Evolutionary conservation across 2,113 vertebrate species (phyloP), one percentile per base, ranked within the genome.

Genomic region (Coreoperca whiteheadi): DNA sequence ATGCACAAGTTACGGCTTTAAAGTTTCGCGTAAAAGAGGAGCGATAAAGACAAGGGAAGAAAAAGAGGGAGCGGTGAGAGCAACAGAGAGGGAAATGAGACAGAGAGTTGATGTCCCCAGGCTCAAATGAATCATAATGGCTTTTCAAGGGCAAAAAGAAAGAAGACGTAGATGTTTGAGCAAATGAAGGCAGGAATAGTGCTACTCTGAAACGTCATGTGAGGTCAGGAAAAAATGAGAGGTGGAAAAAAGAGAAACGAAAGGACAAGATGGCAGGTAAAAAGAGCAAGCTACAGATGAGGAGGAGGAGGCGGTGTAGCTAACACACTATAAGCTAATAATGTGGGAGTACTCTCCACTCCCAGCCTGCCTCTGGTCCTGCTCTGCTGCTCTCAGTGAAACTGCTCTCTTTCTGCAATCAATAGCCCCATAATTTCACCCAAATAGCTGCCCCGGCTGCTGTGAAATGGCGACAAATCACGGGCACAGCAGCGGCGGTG

Each of bases 391-490:
- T 94, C 95, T 95, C 94, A 93, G 94, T 94, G 94, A 95, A 96
- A 95, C 93, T 94, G 94, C 91, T 96, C 92, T 93, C 90, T 95
- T 93, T 89, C 94, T 95, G 83, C 94, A 96, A 97, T 97, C 95
- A 94, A 97, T 97, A 96, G 89, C 90, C 88, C 95, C 95, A 95
- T 97, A 95, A 96, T 96, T 96, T 96, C 95, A 95, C 90, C 89
- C 92, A 96, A 96, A 97, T 96, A 95, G 95, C 95, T 93, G 93
- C 94, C 82, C 91, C 92, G 94, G 91, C 91, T 93, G 90, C 95
- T 92, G 93, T 94, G 95, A 95, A 96, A 88, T 89, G 90, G 90
- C 87, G 90, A 95, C 95, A 96, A 95, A 96, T 95, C 96, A 95
- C 25, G 18, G 54, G 79, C 20, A 57, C 76, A 70, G 81, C 51